These are phyloP conservation scores for Lutjanus campechanus DNA, from an alignment of 2,797 vertebrate species.

Conservation along the genomic window DNA sequence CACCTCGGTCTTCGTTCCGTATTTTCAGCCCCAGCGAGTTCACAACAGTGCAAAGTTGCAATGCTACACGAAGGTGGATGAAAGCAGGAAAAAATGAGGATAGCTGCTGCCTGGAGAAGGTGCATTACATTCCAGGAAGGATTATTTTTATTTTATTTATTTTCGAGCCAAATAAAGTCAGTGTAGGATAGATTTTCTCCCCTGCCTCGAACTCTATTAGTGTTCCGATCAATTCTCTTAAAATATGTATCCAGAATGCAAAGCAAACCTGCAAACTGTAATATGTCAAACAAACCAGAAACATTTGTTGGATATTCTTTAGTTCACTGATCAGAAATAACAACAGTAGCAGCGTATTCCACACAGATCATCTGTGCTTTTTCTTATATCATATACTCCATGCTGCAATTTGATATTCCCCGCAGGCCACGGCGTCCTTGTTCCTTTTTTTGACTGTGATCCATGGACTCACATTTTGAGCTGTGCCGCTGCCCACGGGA, in stretches of 20 bases:
- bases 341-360: constrained; percentile 11
- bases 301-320: constrained; percentile 7
- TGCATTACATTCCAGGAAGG: constrained; percentile 17
- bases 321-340: constrained; percentile 35
- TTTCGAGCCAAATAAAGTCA: constrained; percentile 16
- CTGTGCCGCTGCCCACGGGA: constrained; percentile 69
- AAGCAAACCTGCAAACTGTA: constrained; percentile 14
- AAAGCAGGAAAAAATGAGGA: constrained; percentile 10
- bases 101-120: constrained; percentile 9
- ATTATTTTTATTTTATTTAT: constrained; percentile 1
- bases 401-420: constrained; percentile 61
- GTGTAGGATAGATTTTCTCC: background rate
- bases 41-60: constrained; percentile 9
- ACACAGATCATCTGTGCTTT: constrained; percentile 40
- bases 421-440: constrained; percentile 49
- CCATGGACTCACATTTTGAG: constrained; percentile 71
- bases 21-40: constrained; percentile 33
- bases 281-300: constrained; percentile 9
- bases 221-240: background rate
- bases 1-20: constrained; percentile 11
- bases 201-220: background rate
- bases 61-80: constrained; percentile 11
- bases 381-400: constrained; percentile 34
- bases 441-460: constrained; percentile 66
- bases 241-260: constrained; percentile 15